Evolutionary conservation across 2,113 vertebrate species (phyloP), one percentile per base, ranked within the genome.

Genomic region (Zapornia atra): DNA sequence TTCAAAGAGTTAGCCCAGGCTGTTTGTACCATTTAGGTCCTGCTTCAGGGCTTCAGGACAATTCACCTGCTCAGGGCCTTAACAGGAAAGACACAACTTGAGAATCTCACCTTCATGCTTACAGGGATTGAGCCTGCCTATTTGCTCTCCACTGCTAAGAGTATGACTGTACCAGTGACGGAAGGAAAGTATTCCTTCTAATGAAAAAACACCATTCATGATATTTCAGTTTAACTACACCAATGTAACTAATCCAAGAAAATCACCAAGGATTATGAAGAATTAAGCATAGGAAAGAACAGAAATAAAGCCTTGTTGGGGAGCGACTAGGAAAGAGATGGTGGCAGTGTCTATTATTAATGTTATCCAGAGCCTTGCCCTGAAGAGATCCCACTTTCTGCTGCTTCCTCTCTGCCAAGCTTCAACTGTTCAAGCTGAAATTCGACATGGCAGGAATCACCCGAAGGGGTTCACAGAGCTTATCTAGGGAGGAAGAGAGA

Each of bases 331-430:
- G 42, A 90, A 61, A 82, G 28, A 90, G 57, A 33, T 88, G 59
- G 73, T 91, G 90, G 84, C 53, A 53, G 36, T 48, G 40, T 76
- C 53, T 87, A 79, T 91, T 96, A 87, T 94, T 94, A 69, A 92
- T 82, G 86, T 71, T 54, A 71, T 64, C 38, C 70, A 91, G 40
- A 10, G 48, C 61, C 33, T 84, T 94, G 54, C 54, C 91, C 78
- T 88, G 78, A 95, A 95, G 78, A 79, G 66, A 72, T 80, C 51
- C n/a, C 28, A 38, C 42, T 93, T 88, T 90, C 71, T 80, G 22
- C 59, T 95, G 80, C 80, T 90, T 90, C 63, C 25, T 57, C 31
- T 86, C 60, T 86, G 88, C 64, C 76, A 95, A 88, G 16, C 60
- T 88, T 94, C 86, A 94, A 7, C 54, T 86, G 66, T 28, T 93